phyloP scores from a whole-genome alignment of 1,140 invertebrate genomes.

The Meloidogyne hapla region DNA sequence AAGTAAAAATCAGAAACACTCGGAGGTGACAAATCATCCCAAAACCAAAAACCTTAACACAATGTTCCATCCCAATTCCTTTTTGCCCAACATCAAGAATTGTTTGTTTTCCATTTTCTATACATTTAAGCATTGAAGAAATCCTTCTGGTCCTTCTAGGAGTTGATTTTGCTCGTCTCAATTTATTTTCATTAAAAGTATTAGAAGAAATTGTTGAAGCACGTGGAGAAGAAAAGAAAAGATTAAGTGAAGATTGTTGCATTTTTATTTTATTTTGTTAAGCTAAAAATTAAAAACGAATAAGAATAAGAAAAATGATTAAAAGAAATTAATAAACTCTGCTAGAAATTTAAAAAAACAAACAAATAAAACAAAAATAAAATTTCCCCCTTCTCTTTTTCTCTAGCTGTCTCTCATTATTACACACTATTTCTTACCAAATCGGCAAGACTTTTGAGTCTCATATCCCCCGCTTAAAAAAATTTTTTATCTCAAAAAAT shows the following conservation, averaged over 20 bases:
- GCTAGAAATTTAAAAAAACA: background rate
- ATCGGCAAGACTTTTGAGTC: too few relatives aligned
- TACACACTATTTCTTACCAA: too few relatives aligned
- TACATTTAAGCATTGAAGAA: constrained; percentile 14
- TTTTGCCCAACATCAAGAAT: constrained; percentile 51
- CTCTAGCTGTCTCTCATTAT: too few relatives aligned
- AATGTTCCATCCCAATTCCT: constrained; percentile 44
- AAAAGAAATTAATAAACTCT: background rate
- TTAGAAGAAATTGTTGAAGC: constrained; percentile 21
- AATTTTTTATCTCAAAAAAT: too few relatives aligned
- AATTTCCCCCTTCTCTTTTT: background rate
- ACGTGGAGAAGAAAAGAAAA: constrained; percentile 22
- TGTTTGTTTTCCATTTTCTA: constrained; percentile 30
- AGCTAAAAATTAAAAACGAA: too few relatives aligned
- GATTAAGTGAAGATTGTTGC: constrained; percentile 18
- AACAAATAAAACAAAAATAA: background rate
- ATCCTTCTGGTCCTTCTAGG: constrained; percentile 9
- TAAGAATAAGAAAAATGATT: too few relatives aligned
- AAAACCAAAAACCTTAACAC: constrained; percentile 29
- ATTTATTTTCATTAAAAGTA: constrained; percentile 11
- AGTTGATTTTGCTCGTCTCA: constrained; percentile 10
- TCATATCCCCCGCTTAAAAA: too few relatives aligned
- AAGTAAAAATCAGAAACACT: too few relatives aligned
- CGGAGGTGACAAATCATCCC: background rate
- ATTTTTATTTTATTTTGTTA: constrained; percentile 2